Base-by-base conservation (phyloP, 2,888 invertebrate genomes). In the Stenodera caucasica region DNA sequence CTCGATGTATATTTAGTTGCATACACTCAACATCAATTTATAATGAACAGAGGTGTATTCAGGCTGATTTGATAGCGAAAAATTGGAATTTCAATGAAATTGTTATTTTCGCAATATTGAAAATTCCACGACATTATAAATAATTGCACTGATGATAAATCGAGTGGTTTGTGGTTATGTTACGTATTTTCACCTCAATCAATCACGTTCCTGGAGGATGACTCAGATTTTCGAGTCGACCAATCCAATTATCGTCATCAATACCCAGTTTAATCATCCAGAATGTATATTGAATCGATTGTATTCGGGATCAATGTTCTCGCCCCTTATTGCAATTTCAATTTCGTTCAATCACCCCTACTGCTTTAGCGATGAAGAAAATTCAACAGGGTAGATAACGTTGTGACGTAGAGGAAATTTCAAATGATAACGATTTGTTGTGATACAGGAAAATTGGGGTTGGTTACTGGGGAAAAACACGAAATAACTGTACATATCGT, bases 381-480 rank as follows among this genome's bases (percentile, higher is more conserved):
- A 45, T 45, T 21, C 5, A 30, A 8, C 1, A 30, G 6, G 6
- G 7, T 1, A 2, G 2, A 8, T 9, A n/a, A n/a, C n/a, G n/a
- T n/a, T n/a, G n/a, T 15, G 37, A 37, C 37, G 37, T 37, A 6
- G 2, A 37, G 37, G 7, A 7, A 14, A 37, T 37, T 37, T 37
- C 15, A 35, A 35, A 35, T 35, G 35, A n/a, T 15, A 9, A 7
- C 1, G 7, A 1, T 15, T 2, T 3, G 12, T 12, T 1, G 12
- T 32, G 12, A 11, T 12, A 1, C 14, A 57, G 54, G 61, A 54
- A 64, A 60, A 55, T 60, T 59, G 50, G 66, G 64, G 60, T 60
- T 65, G 62, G 49, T 37, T 57, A 66, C 57, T 60, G 68, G 70
- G 64, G 68, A 65, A 70, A 70, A 68, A 62, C 60, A 63, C n/a